phyloP scores from a whole-genome alignment of 2,888 invertebrate species.

The Sinopyrophorus schimmeli region DNA sequence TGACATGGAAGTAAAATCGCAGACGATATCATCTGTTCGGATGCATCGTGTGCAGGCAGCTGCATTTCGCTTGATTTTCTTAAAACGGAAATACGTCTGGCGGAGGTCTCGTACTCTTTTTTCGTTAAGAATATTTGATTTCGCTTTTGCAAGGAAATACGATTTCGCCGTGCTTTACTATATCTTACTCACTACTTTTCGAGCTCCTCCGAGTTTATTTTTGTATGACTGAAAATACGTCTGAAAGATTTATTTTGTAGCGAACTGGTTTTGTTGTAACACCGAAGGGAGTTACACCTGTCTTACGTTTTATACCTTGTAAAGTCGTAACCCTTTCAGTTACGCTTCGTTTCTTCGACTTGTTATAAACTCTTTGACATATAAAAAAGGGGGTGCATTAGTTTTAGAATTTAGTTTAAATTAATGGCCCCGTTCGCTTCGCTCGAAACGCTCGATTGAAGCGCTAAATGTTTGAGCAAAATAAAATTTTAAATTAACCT shows the following conservation, averaged over 20 bases:
- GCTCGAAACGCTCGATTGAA: too few species aligned
- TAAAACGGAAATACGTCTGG: slow-evolving; percentile 19
- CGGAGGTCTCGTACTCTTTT: slow-evolving; percentile 16
- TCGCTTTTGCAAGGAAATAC: slow-evolving; percentile 29
- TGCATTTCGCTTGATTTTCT: slow-evolving; percentile 18
- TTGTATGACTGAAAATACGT: slow-evolving; percentile 21
- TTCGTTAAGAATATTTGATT: slow-evolving; percentile 27
- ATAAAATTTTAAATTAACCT: too few species aligned
- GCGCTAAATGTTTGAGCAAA: too few species aligned
- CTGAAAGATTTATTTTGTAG: slow-evolving; percentile 26
- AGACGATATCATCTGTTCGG: slow-evolving; percentile 6
- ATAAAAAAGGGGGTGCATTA: slow-evolving; percentile 9
- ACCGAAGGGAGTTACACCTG: slow-evolving; percentile 22
- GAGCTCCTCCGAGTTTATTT: slow-evolving; percentile 23
- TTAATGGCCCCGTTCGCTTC: too few species aligned
- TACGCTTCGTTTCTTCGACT: slow-evolving; percentile 17
- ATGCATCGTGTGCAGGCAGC: slow-evolving; percentile 12
- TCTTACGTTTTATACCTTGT: slow-evolving; percentile 22
- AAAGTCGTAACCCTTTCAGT: slow-evolving; percentile 26
- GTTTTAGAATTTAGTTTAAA: too few species aligned
- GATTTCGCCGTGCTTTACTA: slow-evolving; percentile 24
- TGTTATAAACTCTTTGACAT: not conserved
- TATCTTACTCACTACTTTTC: slow-evolving; percentile 23
- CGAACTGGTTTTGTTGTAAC: slow-evolving; percentile 25
- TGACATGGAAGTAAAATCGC: slow-evolving; percentile 11